A percentile compares a stretch with the other conserved stretches of the same genome.
Evolutionary conservation across 2,888 invertebrate genomes (phyloP).

Genomic region (Hylaea fasciaria): DNA sequence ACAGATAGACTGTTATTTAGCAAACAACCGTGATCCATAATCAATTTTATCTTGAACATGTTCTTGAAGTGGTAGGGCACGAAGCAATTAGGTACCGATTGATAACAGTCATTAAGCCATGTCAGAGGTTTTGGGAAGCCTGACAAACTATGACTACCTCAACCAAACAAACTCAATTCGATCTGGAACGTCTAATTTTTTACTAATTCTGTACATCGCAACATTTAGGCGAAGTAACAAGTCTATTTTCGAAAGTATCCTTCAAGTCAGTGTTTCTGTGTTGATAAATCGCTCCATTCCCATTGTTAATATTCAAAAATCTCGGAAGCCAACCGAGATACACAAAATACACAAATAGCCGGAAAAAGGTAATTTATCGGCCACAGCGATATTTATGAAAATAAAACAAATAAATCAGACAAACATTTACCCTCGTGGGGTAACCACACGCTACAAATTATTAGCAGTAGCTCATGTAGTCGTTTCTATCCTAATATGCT

Average conservation of each 20-base stretch:
- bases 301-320: conserved; percentile 28
- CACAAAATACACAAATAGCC: conserved; percentile 27
- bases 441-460: not conserved
- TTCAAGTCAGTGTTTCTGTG: conserved; percentile 7
- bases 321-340: conserved; percentile 25
- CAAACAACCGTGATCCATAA: no score
- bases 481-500: no score
- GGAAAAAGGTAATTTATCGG: conserved; percentile 34
- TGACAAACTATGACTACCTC: no score
- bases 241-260: conserved; percentile 12
- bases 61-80: no score
- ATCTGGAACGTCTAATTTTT: no score
- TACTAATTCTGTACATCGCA: no score
- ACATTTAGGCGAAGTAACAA: not conserved
- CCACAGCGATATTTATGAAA: conserved; percentile 33
- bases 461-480: conserved; percentile 22
- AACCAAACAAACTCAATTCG: no score
- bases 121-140: no score
- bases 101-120: no score
- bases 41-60: no score
- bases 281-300: conserved; percentile 17
- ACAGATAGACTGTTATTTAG: no score
- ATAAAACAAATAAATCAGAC: conserved; percentile 35
- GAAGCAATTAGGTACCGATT: no score
- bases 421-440: conserved; percentile 26